Conservation (phyloP, 2,888 invertebrate species). For the Allygus modestus region DNA sequence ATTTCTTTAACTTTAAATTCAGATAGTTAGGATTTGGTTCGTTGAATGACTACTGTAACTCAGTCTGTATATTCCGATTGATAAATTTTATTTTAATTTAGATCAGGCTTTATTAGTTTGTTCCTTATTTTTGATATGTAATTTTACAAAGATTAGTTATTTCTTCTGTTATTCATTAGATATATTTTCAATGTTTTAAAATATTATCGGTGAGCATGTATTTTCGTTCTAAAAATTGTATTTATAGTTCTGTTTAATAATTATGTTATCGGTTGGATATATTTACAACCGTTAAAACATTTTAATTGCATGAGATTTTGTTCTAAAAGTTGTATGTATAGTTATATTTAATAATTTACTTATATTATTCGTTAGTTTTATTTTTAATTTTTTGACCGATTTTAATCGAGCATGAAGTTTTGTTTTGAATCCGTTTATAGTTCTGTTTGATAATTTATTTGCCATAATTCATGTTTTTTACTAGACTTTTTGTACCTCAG, state of each 20-base stretch:
- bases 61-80: neutral
- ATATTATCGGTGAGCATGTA: neutral
- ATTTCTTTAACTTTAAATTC: neutral
- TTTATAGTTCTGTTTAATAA: neutral
- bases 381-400: neutral
- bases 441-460: slow-evolving; percentile 12
- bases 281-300: no score
- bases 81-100: neutral
- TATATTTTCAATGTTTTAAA: neutral
- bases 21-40: neutral
- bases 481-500: neutral
- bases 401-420: neutral
- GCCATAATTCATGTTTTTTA: neutral
- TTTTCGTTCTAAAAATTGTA: neutral
- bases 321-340: no score
- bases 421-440: neutral
- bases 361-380: neutral
- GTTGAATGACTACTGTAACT: neutral
- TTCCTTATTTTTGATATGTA: slow-evolving; percentile 9
- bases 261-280: neutral
- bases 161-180: neutral
- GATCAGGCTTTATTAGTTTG: slow-evolving; percentile 9
- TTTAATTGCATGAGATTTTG: no score
- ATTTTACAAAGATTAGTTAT: slow-evolving; percentile 1
- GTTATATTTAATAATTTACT: neutral